Percentiles rank a stretch among this genome's conserved stretches.
Conservation (phyloP, 2,113 vertebrate genomes). For the Orthonyx spaldingii region DNA sequence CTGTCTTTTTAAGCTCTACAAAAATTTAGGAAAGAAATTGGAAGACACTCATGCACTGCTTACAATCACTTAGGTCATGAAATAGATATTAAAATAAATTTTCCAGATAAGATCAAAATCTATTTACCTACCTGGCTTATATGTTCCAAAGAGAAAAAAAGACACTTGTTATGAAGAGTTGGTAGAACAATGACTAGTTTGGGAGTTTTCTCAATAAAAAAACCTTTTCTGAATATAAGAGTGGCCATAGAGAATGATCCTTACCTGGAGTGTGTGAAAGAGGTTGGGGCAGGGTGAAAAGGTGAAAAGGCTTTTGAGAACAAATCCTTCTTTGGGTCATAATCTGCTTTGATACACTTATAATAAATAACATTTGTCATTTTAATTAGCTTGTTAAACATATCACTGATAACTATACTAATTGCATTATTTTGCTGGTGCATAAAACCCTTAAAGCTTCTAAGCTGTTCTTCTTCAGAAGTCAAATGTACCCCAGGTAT, state of each 20-base stretch:
- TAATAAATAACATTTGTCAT: not conserved
- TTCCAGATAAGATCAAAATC: not conserved
- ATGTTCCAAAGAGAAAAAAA: not conserved
- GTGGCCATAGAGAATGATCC: not conserved
- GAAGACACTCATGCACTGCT: not conserved
- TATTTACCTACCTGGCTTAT: not conserved
- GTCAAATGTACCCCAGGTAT: not conserved
- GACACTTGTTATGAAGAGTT: not conserved
- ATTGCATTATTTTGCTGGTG: not conserved
- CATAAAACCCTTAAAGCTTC: not conserved
- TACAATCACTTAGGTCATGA: not conserved
- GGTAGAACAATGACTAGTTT: not conserved
- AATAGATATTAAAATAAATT: not conserved
- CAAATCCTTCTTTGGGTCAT: not conserved
- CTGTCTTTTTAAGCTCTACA: not conserved
- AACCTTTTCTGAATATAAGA: not conserved
- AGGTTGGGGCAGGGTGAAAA: not conserved
- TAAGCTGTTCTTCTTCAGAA: not conserved
- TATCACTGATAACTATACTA: not conserved
- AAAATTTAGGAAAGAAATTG: not conserved
- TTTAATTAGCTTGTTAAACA: conserved; percentile 1
- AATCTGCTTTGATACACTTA: not conserved
- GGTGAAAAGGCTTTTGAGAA: not conserved
- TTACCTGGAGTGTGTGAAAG: not conserved
- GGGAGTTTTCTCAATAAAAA: not conserved